Base-by-base conservation (phyloP, 2,797 vertebrate species). In the Melanotaenia trifasciata region DNA sequence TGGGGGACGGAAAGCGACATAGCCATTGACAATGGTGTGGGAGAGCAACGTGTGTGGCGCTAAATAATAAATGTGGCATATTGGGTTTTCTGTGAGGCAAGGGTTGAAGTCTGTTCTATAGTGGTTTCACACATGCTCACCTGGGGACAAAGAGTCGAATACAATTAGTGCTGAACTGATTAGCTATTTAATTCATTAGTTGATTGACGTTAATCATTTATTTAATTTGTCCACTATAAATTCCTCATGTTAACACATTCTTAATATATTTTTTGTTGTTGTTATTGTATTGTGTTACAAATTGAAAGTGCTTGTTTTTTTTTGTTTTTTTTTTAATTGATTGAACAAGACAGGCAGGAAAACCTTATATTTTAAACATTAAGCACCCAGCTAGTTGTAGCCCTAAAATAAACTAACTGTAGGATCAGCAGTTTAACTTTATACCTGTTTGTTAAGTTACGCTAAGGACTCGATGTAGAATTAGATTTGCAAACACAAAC, bases 21-120 rank as follows among this genome's bases (percentile, higher is more conserved):
- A 83, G 85, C 87, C 90, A 72, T 74, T 79, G 85, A 85, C 80
- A 89, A 90, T 84, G 84, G 87, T 83, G 91, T 78, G 89, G 90
- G 91, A 93, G 92, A 89, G 86, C 85, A 72, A 86, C 81, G 92
- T 78, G 90, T 94, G 92, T 88, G 92, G 93, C 84, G 91, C 88
- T 95, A 94, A 95, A 95, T 95, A 95, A 95, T 95, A 93, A 93
- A 95, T 94, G 93, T 90, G 86, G 86, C 87, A 80, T 94, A 95
- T 95, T 90, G 77, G 89, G 91, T 94, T 95, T 92, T 93, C 86
- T 90, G 87, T 90, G 91, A 92, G 93, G 93, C 88, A 86, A 80
- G 84, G 87, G 87, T 87, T 86, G 78, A 80, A 83, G 86, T 89
- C 87, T 70, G 84, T 90, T 87, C 90, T 89, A 89, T 54, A 68